Evolutionary conservation across 2,797 vertebrate species (phyloP), one percentile per base, ranked within the genome.

Genomic region (Chaenodraco wilsoni): DNA sequence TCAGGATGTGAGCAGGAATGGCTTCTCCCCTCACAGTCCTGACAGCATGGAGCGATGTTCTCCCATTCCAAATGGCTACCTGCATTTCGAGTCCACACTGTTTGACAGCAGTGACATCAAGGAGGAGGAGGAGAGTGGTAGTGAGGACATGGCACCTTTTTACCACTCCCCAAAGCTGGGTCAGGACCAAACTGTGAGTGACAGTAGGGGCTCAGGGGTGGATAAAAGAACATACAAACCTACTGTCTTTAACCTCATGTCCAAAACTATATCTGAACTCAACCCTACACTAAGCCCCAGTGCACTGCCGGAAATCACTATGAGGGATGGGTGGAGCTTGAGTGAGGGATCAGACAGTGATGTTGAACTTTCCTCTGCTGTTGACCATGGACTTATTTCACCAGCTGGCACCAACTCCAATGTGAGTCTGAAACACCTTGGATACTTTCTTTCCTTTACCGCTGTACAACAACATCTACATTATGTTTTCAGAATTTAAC

Each of bases 51-150:
- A 94, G 75, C 84, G 57, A 70, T 92, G 93, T 49, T 92, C 91
- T 4, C 90, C 94, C 56, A 89, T 94, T 74, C 83, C 92, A 2
- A 94, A 93, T 14, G 94, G 93, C 44, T 93, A 86, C 83, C 84
- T 96, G 85, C 94, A 95, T 93, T 96, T 95, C 54, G 94, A 90
- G 69, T 95, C 95, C 19, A 93, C 84, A 2, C 86, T 95, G 81
- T 95, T 95, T 68, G 94, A 94, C 88, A 92, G 91, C 62, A 85
- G 88, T 15, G 93, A 94, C 76, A 73, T 89, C 21, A 94, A 93
- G 73, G 92, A 89, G n/a, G 90, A 91, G 67, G 82, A 76, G 0
- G 84, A 27, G 23, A 83, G 69, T 37, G 80, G 58, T 13, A 74
- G 87, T 3, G 87, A 87, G 58, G 85, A 81, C 48, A 69, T 89